Conservation (phyloP, 1,140 invertebrate species). For the Asobara japonica region DNA sequence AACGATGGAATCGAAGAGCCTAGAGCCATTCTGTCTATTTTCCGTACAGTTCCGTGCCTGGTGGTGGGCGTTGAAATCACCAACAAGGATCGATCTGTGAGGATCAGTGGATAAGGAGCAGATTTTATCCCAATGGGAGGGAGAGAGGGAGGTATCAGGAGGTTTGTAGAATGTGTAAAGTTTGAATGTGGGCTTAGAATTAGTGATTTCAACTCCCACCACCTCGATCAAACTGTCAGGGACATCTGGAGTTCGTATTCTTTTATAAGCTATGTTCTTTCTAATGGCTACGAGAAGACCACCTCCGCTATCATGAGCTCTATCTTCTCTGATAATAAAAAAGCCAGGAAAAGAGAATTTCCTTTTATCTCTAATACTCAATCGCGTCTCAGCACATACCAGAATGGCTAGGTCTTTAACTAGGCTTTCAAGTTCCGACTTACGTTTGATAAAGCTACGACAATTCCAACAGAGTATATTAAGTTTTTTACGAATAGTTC, state of each 20-base stretch:
- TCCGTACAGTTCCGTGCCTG: conserved; percentile 2
- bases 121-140: conserved; percentile 22
- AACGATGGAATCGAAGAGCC: not conserved
- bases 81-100: not conserved
- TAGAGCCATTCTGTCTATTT: not conserved
- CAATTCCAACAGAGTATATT: no score
- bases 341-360: not conserved
- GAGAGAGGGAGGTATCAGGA: not conserved
- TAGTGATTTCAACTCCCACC: conserved; percentile 14
- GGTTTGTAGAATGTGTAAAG: conserved; percentile 21
- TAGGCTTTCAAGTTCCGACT: no score
- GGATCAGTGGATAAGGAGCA: not conserved
- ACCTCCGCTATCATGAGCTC: conserved; percentile 11
- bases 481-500: no score
- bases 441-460: no score
- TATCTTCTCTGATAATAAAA: not conserved
- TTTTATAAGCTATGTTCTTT: conserved; percentile 2
- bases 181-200: not conserved
- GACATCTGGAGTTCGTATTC: not conserved
- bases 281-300: conserved; percentile 4
- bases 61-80: no score
- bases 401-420: no score
- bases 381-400: no score
- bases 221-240: not conserved
- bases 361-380: not conserved